Base-by-base conservation (phyloP, 2,797 vertebrate genomes). In the Odontamblyopus rebecca region DNA sequence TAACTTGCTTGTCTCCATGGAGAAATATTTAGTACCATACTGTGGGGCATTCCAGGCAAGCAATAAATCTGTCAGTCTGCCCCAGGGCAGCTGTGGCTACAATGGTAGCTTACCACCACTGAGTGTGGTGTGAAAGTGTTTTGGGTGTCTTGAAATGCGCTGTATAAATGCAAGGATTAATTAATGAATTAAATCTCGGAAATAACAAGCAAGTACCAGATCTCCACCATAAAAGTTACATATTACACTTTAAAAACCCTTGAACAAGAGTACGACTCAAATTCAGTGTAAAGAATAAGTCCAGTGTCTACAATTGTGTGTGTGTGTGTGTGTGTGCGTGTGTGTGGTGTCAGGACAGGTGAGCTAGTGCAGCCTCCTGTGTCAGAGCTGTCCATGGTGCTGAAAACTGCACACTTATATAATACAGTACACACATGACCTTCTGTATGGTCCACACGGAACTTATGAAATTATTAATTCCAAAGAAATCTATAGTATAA, bases 341-440 rank as follows among this genome's bases (percentile, higher is more conserved):
- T 57, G 56, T 27, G 56, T 27, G 4, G 9, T 27, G 56, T 11
- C 4, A 41, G 23, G 61, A 87, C 90, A 90, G 86, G 86, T 91
- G 13, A 79, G 18, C 67, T 69, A 48, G 65, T 64, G 60, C 72
- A 38, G 67, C 68, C 68, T 50, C 77, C 56, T 84, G 74, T 27
- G 32, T 59, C 0, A 78, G 91, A 92, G 83, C 92, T 93, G 85
- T 93, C 93, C 93, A 27, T 87, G 92, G 92, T 93, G 82, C 93
- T 94, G 92, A 94, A 93, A 71, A 15, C 16, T 64, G 27, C 38
- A 19, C 44, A 27, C 44, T 29, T 66, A 27, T 16, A 16, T 26
- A 66, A 18, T 61, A 61, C 15, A 6, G 15, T 60, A 38, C 13
- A 64, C 23, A 5, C 12, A 13, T 64, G 23, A 64, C 35, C n/a